phyloP scores from a whole-genome alignment of 2,888 invertebrate genomes.

The Caenorhabditis sp. region DNA sequence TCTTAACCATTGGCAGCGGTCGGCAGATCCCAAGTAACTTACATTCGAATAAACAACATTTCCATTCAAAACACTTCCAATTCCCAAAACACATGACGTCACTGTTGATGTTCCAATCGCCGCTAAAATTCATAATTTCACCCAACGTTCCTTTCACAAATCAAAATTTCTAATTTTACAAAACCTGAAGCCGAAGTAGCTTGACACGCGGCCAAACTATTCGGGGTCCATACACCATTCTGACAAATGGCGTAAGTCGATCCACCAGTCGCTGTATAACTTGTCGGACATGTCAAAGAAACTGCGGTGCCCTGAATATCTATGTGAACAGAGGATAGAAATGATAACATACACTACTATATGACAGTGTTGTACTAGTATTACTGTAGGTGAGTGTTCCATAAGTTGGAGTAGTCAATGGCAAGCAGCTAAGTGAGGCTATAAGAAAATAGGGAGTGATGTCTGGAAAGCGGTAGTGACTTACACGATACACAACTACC shows the following conservation, averaged over 20 bases:
- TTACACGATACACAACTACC: constrained; percentile 32
- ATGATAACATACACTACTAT: constrained; percentile 21
- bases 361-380: constrained; percentile 7
- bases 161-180: no score
- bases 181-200: constrained; percentile 16
- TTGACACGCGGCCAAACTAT: constrained; percentile 19
- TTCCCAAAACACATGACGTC: constrained; percentile 17
- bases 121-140: background rate
- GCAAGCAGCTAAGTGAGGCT: constrained; percentile 9
- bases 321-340: background rate
- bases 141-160: background rate
- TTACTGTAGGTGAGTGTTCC: constrained; percentile 22
- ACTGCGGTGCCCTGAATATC: constrained; percentile 29
- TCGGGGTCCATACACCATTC: constrained; percentile 34
- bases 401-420: constrained; percentile 11
- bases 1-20: no score
- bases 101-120: background rate
- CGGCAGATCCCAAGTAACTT: no score
- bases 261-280: constrained; percentile 8
- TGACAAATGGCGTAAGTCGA: constrained; percentile 35
- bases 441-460: background rate
- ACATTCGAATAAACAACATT: constrained; percentile 37
- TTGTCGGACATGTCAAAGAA: constrained; percentile 30
- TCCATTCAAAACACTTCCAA: constrained; percentile 23
- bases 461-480: background rate